Conservation (phyloP, 2,888 invertebrate species). For the Catocala fraxini region DNA sequence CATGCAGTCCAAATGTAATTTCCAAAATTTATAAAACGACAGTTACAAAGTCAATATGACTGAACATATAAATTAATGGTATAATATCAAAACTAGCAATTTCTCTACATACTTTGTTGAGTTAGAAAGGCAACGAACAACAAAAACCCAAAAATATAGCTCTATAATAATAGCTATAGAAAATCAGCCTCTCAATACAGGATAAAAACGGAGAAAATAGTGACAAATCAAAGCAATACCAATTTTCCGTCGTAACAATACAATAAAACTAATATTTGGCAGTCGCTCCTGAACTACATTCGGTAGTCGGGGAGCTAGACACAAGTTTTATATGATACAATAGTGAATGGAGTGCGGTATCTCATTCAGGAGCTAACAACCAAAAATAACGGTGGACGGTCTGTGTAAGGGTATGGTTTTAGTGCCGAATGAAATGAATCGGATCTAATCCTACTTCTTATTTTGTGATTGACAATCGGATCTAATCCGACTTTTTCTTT, state of each 20-base stretch:
- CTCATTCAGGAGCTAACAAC: slow-evolving; percentile 45
- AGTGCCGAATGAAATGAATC: not conserved
- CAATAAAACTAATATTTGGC: slow-evolving; percentile 19
- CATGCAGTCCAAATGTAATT: no score
- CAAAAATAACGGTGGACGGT: slow-evolving; percentile 38
- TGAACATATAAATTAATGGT: no score
- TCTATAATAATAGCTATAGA: no score
- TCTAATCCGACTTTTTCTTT: no score
- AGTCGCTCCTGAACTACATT: slow-evolving; percentile 10
- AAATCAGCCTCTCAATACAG: no score
- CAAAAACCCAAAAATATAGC: not conserved
- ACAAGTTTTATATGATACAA: slow-evolving; percentile 25
- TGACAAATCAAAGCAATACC: slow-evolving; percentile 6
- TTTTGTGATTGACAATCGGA: no score
- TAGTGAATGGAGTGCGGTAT: slow-evolving; percentile 11
- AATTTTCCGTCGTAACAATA: slow-evolving; percentile 12
- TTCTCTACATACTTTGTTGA: no score
- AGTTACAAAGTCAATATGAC: no score
- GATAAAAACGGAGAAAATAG: slow-evolving; percentile 2
- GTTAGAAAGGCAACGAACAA: not conserved
- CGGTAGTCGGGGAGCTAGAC: slow-evolving; percentile 9
- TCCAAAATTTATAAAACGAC: no score
- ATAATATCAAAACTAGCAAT: no score
- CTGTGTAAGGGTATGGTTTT: slow-evolving; percentile 7
- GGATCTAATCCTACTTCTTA: no score